Evolutionary conservation across 2,888 invertebrate species (phyloP), one percentile per base, ranked within the genome.

Genomic region (Tyria jacobaeae): DNA sequence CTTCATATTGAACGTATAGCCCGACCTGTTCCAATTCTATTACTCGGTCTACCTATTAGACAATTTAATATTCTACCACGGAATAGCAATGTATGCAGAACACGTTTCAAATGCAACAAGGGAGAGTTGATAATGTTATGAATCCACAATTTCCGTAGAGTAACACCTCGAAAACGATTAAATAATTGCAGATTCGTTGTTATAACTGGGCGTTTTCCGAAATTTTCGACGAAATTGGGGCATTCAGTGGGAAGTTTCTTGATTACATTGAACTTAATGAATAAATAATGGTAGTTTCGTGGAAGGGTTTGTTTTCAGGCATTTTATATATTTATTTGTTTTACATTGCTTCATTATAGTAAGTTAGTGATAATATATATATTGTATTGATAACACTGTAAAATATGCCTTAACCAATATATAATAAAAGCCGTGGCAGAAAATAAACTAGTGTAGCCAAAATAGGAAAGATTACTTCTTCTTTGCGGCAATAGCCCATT

Each of bases 171-270:
- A 88, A 89, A 89, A 89, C 89, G 89, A 89, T 90, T 87, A 89
- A 91, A 91, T 91, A 89, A 91, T 89, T 88, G 88, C 85, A 89
- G 88, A 88, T 84, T 86, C 87, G 87, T 81, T 88, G 88, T 88
- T 83, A 83, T 78, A 76, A 83, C 69, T 80, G 73, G 80, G 85
- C 80, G 85, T 81, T 83, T 88, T 89, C 84, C 87, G 86, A 81
- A 89, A 89, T 87, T 89, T 89, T 83, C 83, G 70, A 81, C 81
- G 79, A 88, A 89, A 89, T 87, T 88, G 86, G 86, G 83, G 84
- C 85, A 84, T 87, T 89, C 79, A 76, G 79, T 79, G 75, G 79
- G 84, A 89, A 89, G 82, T 88, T 87, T 84, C 82, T 84, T 88
- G 85, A 90, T 89, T 88, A 86, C 84, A 83, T 85, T 83, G 84